Conservation (phyloP, 2,113 vertebrate species). For the Charadrius vociferus region DNA sequence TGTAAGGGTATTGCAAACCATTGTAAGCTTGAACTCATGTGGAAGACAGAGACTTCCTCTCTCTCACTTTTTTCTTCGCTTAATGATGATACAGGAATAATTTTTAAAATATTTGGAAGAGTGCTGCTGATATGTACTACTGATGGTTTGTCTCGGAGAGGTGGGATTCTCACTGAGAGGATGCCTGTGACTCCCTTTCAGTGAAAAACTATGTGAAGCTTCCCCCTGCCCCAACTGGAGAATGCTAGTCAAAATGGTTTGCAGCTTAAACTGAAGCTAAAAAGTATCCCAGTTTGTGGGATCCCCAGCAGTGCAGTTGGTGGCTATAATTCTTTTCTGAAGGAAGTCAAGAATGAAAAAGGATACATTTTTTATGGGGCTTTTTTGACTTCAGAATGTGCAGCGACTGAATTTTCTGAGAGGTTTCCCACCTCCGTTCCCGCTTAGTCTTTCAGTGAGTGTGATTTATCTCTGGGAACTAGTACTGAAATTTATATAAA, state of each 20-base stretch:
- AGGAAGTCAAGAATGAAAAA: not conserved
- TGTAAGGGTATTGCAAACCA: not conserved
- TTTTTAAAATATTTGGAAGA: not conserved
- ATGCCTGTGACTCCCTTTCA: not conserved
- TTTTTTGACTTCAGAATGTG: not conserved
- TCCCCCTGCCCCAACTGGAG: rapidly evolving
- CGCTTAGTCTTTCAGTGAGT: not conserved
- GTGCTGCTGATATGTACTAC: not conserved
- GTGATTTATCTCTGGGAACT: not conserved
- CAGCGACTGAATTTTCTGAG: not conserved
- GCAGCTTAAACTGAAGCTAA: not conserved
- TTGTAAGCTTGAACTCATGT: not conserved
- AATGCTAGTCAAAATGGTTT: not conserved
- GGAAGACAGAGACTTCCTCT: not conserved
- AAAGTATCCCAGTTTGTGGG: not conserved
- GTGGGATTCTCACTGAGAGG: not conserved
- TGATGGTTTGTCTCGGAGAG: not conserved
- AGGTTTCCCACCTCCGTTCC: not conserved
- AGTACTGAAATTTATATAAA: not conserved
- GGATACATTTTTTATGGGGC: not conserved
- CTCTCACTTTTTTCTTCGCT: not conserved
- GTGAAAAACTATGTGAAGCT: not conserved
- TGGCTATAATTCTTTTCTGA: not conserved
- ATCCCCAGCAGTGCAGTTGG: not conserved
- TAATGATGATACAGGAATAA: not conserved